Base-by-base conservation (phyloP, 2,797 vertebrate species). In the Rhadinocentrus ornatus region DNA sequence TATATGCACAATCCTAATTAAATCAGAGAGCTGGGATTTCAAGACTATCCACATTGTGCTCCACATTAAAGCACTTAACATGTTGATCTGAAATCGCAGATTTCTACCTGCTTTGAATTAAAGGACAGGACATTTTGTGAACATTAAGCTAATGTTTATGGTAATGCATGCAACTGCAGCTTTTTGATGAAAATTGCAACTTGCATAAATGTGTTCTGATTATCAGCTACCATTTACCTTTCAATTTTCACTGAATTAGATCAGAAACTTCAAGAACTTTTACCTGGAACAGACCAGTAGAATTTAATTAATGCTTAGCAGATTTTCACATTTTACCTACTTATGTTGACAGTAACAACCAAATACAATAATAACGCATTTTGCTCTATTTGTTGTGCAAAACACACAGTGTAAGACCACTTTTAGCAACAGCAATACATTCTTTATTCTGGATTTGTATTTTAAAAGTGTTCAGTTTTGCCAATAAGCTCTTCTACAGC, bases 11-110 rank as follows among this genome's bases (percentile, higher is more conserved):
- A 20, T 37, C 12, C 15, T 3, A 72, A 50, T 29, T 12, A 57
- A 62, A 66, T 29, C 3, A 13, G 24, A 74, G 59, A 63, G 52
- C 55, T 57, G 8, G 52, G 66, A 66, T 60, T n/a, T 55, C 3
- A 24, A 52, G 0, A 58, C 11, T n/a, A 39, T 32, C 9, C 35
- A 60, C 37, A 64, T 37, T 44, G 1, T 1, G 3, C 5, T 58
- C 3, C 11, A 57, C 63, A 57, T 57, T 57, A 20, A 46, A 46
- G 6, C 18, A 20, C 7, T 46, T 46, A 20, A 46, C 44, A 10
- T 44, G 41, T 12, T 44, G 44, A 46, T 2, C 18, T 20, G 7
- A 46, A 46, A 46, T 46, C 2, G 6, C 7, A 20, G 18, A 9
- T 20, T 9, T 46, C 9, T n/a, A 46, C 44, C 3, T 9, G 7